Evolutionary conservation across 2,888 invertebrate genomes (phyloP).

Genomic region (Eupithecia abbreviata): DNA sequence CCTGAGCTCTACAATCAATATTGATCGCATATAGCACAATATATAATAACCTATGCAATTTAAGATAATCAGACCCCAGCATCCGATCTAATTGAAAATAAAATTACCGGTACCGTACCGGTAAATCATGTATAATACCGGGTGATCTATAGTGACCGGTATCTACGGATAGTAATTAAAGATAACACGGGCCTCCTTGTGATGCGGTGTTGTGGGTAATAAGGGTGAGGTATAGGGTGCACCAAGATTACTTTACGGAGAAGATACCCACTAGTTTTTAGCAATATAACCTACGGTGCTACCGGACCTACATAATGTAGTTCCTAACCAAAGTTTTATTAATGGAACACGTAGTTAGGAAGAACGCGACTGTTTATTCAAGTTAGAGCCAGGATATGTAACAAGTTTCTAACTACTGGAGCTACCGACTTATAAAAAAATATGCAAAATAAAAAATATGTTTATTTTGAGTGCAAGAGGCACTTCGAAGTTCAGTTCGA

Average conservation of each 20-base stretch:
- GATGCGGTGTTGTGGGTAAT: conserved; percentile 30
- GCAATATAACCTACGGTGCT: not conserved
- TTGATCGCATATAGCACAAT: not conserved
- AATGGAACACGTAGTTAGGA: not conserved
- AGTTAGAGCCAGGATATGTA: not conserved
- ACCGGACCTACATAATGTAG: not conserved
- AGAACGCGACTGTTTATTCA: not conserved
- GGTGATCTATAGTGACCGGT: conserved; percentile 28
- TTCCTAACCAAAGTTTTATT: not conserved
- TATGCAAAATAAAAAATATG: too few species aligned
- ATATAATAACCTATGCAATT: conserved; percentile 15
- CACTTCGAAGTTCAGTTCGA: too few species aligned
- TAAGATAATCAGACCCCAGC: conserved; percentile 20
- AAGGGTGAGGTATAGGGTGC: conserved; percentile 21
- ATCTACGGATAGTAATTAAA: conserved; percentile 37
- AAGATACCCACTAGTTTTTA: not conserved
- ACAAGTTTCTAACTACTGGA: not conserved
- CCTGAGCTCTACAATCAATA: not conserved
- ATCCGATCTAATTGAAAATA: conserved; percentile 40
- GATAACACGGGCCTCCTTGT: conserved; percentile 37
- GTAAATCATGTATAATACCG: conserved; percentile 34
- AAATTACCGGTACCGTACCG: conserved; percentile 30
- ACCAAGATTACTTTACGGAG: not conserved
- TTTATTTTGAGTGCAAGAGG: too few species aligned
- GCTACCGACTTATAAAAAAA: not conserved